A percentile compares a stretch with the other conserved stretches of the same genome.
Evolutionary conservation across 92 coral and sea anemone genomes (phyloP).

Genomic region (Zoanthus sociatus): DNA sequence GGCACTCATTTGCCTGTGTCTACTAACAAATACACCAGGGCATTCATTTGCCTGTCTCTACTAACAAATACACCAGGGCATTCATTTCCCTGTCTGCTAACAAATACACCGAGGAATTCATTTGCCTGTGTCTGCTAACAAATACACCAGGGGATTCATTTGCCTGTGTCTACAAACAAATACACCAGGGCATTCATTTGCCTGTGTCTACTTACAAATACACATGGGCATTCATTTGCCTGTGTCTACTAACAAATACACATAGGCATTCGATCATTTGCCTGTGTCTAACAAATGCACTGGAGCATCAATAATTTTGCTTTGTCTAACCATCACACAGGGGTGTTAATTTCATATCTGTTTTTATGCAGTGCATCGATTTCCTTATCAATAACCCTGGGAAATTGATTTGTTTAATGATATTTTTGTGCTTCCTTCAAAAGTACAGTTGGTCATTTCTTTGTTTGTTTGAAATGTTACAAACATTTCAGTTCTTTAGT

Average conservation of each 20-base stretch:
- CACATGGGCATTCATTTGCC: not conserved
- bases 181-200: not conserved
- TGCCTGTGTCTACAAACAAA: not conserved
- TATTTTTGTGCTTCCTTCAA: slow-evolving; percentile 11
- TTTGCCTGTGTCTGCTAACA: not conserved
- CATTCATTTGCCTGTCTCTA: not conserved
- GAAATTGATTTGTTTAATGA: not conserved
- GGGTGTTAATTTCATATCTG: not conserved
- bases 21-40: not conserved
- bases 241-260: not conserved
- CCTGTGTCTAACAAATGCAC: not conserved
- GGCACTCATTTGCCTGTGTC: too few species aligned
- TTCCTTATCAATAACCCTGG: slow-evolving; percentile 7
- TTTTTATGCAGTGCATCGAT: slow-evolving; percentile 14
- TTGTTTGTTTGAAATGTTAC: not conserved
- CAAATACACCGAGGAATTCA: not conserved
- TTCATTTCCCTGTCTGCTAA: not conserved
- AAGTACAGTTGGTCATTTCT: slow-evolving; percentile 13
- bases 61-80: not conserved
- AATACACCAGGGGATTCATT: not conserved
- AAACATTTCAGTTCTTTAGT: slow-evolving; percentile 2
- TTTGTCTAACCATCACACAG: slow-evolving; percentile 1
- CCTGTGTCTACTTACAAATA: not conserved
- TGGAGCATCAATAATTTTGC: not conserved
- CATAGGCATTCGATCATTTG: not conserved